Conservation (phyloP, 2,113 vertebrate genomes). For the Gobio gobio region DNA sequence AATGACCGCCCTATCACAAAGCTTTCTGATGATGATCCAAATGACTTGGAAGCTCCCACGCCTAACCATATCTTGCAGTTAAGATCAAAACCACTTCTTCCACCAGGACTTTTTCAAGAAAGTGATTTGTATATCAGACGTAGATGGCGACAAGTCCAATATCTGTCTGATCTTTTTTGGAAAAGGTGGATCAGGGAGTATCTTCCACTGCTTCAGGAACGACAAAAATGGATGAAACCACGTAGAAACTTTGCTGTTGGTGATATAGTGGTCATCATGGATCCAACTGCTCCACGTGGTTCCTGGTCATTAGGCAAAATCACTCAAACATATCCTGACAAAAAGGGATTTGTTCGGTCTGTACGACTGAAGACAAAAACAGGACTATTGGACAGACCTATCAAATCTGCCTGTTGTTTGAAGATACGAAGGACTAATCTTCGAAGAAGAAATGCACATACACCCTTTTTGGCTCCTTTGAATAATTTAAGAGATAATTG, state of each 20-base stretch:
- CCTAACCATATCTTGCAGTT: constrained; percentile 42
- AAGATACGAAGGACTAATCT: neutral
- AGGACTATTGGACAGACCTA: neutral
- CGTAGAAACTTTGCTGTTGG: constrained; percentile 18
- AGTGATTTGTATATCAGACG: constrained; percentile 23
- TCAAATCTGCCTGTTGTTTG: neutral
- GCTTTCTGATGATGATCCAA: constrained; percentile 34
- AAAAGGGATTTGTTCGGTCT: neutral
- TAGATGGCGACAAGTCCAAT: constrained; percentile 38
- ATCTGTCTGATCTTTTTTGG: constrained; percentile 39
- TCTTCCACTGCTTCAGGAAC: constrained; percentile 31
- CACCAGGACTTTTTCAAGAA: constrained; percentile 24
- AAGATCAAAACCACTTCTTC: constrained; percentile 18
- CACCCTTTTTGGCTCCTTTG: neutral
- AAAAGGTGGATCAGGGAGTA: constrained; percentile 24
- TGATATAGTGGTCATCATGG: constrained; percentile 37
- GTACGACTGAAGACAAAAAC: neutral
- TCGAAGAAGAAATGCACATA: neutral
- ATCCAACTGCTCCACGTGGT: constrained; percentile 33
- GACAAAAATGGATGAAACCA: constrained; percentile 27
- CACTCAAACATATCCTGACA: neutral
- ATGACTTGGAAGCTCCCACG: constrained; percentile 32
- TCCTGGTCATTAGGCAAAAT: constrained; percentile 24
- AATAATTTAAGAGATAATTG: neutral
- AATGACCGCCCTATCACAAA: constrained; percentile 29